phyloP scores from a whole-genome alignment of 2,113 vertebrate genomes.

The Malurus melanocephalus region DNA sequence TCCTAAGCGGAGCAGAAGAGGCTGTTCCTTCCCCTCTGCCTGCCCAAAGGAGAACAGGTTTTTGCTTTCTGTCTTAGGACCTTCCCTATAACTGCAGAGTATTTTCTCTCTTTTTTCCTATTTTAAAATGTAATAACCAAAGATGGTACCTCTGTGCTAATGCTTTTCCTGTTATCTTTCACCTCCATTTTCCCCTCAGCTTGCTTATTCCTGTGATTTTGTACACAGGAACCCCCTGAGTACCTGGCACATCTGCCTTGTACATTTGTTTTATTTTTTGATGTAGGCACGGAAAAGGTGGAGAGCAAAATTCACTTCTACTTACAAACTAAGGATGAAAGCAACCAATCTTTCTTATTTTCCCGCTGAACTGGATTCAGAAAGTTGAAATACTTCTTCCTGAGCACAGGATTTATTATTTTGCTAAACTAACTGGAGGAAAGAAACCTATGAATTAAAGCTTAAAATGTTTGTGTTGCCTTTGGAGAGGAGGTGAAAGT shows the following conservation, averaged over 20 bases:
- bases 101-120: not conserved
- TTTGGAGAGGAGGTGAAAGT: constrained; percentile 3
- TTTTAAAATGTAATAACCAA: not conserved
- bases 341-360: not conserved
- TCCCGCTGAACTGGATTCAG: not conserved
- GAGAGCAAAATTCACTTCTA: not conserved
- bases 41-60: not conserved
- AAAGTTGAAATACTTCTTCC: constrained; percentile 2
- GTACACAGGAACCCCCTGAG: not conserved
- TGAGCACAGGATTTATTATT: not conserved
- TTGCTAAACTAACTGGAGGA: constrained; percentile 6
- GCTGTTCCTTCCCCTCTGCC: not conserved
- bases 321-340: not conserved
- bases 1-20: not conserved
- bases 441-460: not conserved
- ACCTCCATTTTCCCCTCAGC: not conserved
- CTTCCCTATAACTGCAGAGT: not conserved
- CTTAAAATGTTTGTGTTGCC: constrained; percentile 6
- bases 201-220: not conserved
- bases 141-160: not conserved
- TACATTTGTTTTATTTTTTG: not conserved
- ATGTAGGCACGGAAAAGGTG: not conserved
- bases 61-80: not conserved
- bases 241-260: not conserved
- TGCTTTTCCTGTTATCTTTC: not conserved